A percentile compares a stretch with the other conserved stretches of the same genome.
phyloP scores from a whole-genome alignment of 2,888 invertebrate genomes.

The Amphipyra berbera region DNA sequence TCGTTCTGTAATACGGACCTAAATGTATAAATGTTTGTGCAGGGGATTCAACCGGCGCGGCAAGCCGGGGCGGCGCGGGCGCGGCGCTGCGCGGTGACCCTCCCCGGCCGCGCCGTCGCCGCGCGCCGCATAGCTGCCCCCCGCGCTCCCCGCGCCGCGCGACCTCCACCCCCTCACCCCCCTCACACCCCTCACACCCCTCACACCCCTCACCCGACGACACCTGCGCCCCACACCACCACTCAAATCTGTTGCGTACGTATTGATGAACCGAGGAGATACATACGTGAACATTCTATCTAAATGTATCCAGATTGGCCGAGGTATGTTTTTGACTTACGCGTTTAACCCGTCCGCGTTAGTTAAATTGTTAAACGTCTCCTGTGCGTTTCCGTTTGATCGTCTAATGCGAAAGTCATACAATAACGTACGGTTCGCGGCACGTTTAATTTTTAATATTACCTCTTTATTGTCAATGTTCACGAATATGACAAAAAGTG shows the following conservation, averaged over 20 bases:
- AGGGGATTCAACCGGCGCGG: conserved; percentile 87
- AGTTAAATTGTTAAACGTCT: conserved; percentile 19
- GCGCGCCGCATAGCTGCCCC: conserved; percentile 61
- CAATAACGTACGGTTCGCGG: not conserved
- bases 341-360: conserved; percentile 33
- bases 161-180: not conserved
- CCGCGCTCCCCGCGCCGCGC: conserved; percentile 37
- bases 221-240: not conserved
- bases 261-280: not conserved
- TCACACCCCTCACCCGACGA: not conserved
- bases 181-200: not conserved
- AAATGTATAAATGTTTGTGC: too few relatives aligned
- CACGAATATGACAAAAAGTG: conserved; percentile 10
- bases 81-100: conserved; percentile 76
- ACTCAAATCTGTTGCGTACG: conserved; percentile 30
- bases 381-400: conserved; percentile 14
- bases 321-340: conserved; percentile 5
- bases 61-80: conserved; percentile 82
- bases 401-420: not conserved
- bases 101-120: conserved; percentile 54
- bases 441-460: conserved; percentile 6
- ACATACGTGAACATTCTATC: conserved; percentile 29
- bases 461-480: conserved; percentile 17
- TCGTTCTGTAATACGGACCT: too few relatives aligned
- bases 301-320: not conserved